Evolutionary conservation across 2,888 invertebrate genomes (phyloP), one percentile per base, ranked within the genome.

Genomic region (Tenthredo mesomela): DNA sequence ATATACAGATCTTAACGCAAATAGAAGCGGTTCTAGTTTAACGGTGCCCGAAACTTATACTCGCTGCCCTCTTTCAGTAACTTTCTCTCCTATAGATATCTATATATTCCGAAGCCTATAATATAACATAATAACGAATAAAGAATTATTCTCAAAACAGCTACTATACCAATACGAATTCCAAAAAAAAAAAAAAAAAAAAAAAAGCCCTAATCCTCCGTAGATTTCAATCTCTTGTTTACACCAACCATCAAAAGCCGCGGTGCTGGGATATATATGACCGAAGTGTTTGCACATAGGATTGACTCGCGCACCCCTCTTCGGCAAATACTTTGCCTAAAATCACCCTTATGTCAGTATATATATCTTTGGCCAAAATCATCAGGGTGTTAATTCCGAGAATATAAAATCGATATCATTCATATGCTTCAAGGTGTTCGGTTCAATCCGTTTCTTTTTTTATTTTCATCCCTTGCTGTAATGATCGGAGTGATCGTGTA

Each of bases 1-100:
- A 82, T 77, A 84, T 61, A 73, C 73, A 84, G 75, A 84, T 70
- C 75, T 84, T 84, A 84, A 84, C 84, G 84, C 84, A 84, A 84
- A 84, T 84, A 84, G 84, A 84, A 75, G 47, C 77, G 77, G 77
- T 77, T 33, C 80, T 80, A 61, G 58, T 61, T 40, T 58, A 80
- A 80, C 61, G 40, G 40, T 33, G 61, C 47, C 7, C 54, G 29
- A 77, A 77, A 40, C 25, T 73, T 43, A 73, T n/a, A 3, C 21
- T 4, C 10, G 61, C n/a, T 47, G 40, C 21, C 40, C 21, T 40
- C 33, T 77, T 77, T 33, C 54, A n/a, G 77, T 47, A 33, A 54
- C 54, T 54, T 50, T 77, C 77, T 54, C 18, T n/a, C 29, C 18
- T 37, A 33, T 4, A 33, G 29, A 29, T 29, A 33, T 33, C 21